Conservation (phyloP, 2,797 vertebrate genomes). For the Melanitta fusca region DNA sequence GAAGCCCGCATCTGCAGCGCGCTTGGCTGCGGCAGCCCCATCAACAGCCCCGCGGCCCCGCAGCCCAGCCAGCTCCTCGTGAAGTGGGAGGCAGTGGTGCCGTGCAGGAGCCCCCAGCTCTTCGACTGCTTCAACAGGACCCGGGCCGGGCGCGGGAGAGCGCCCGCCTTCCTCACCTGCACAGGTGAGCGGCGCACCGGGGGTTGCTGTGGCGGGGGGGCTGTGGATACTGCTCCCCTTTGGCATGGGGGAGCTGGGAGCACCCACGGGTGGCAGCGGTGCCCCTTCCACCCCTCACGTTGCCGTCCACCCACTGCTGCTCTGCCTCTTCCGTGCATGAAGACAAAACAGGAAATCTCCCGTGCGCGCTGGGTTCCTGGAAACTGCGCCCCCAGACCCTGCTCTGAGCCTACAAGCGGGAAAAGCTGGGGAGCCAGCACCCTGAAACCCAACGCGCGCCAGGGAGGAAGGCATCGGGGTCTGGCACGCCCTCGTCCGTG, state of each 20-base stretch:
- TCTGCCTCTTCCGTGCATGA: fast-evolving
- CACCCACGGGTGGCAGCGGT: background rate
- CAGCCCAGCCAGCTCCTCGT: background rate
- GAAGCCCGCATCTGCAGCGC: constrained; percentile 16
- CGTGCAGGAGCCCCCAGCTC: fast-evolving
- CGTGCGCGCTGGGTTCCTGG: background rate
- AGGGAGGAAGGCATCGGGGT: fast-evolving
- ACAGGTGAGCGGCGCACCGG: constrained; percentile 49
- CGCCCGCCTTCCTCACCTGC: constrained; percentile 47
- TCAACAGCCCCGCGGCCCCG: fast-evolving
- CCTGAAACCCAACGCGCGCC: fast-evolving
- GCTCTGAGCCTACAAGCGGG: background rate
- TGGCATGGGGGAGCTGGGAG: no score
- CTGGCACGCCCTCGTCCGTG: fast-evolving
- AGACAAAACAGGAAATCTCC: background rate
- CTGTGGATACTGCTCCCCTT: no score
- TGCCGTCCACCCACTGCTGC: background rate
- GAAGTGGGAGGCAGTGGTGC: constrained; percentile 30
- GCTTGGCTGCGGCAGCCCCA: background rate
- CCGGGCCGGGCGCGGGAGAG: fast-evolving
- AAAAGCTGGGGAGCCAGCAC: background rate
- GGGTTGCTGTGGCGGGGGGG: no score
- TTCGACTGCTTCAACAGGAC: constrained; percentile 49
- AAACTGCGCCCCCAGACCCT: background rate
- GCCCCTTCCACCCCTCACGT: fast-evolving